These are phyloP conservation scores for Cheilosia impressa DNA, from an alignment of 2,888 invertebrate genomes.

Conservation along the genomic window DNA sequence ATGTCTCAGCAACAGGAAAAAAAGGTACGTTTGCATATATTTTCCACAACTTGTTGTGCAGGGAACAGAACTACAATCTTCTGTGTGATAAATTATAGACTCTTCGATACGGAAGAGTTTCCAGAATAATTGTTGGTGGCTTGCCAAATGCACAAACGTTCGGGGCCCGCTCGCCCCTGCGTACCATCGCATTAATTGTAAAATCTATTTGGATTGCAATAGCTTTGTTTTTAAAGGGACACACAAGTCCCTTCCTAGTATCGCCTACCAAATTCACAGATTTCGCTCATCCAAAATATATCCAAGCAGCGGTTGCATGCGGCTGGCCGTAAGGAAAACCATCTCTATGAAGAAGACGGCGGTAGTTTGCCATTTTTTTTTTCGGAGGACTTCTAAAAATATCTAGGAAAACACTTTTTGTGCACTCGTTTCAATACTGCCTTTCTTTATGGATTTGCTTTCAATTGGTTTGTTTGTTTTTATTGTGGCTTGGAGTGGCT, in stretches of 20 bases:
- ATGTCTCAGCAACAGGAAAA: too few relatives aligned
- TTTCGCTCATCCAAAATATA: constrained; percentile 58
- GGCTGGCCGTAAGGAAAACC: constrained; percentile 27
- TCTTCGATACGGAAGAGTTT: constrained; percentile 75
- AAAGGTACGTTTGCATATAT: background rate
- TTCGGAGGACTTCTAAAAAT: constrained; percentile 59
- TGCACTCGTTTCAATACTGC: constrained; percentile 57
- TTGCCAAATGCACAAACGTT: constrained; percentile 65
- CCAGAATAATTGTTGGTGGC: constrained; percentile 72
- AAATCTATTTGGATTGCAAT: constrained; percentile 71
- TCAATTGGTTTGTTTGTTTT: constrained; percentile 31
- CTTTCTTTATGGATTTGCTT: constrained; percentile 56
- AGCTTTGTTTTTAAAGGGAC: constrained; percentile 72
- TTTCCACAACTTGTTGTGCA: constrained; percentile 53
- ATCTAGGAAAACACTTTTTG: constrained; percentile 34
- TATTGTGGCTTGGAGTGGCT: constrained; percentile 49
- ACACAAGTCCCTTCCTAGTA: constrained; percentile 60
- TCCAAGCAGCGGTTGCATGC: constrained; percentile 46
- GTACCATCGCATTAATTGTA: constrained; percentile 66
- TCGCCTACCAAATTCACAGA: constrained; percentile 33
- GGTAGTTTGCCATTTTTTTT: constrained; percentile 41
- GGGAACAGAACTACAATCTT: constrained; percentile 25
- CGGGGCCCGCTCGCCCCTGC: constrained; percentile 45
- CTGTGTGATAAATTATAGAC: constrained; percentile 64
- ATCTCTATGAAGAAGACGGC: constrained; percentile 63